phyloP scores from a whole-genome alignment of 2,113 vertebrate species.

The Eurypyga helias region DNA sequence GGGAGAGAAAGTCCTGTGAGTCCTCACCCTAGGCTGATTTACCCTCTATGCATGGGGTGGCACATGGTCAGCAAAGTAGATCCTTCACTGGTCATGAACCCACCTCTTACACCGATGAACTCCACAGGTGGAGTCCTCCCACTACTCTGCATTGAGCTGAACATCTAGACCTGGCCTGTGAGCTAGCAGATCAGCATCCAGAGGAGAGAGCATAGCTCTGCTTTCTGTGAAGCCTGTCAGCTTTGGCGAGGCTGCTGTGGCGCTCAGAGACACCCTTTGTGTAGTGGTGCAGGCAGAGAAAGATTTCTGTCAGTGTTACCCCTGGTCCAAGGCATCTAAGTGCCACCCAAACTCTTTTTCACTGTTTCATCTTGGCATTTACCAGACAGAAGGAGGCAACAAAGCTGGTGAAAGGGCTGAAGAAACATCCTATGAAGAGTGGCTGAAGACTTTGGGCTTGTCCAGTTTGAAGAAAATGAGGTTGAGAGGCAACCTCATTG shows the following conservation, averaged over 20 bases:
- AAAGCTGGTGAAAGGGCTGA: background rate
- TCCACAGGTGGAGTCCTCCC: background rate
- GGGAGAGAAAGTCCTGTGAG: background rate
- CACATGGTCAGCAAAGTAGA: background rate
- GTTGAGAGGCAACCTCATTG: background rate
- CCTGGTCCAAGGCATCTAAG: background rate
- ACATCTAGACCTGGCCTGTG: background rate
- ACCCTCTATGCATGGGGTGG: background rate
- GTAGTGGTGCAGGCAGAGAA: background rate
- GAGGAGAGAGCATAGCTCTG: background rate
- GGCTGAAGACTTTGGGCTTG: background rate
- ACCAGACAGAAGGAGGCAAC: background rate
- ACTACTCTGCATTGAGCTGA: background rate
- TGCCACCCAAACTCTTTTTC: background rate
- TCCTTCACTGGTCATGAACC: background rate
- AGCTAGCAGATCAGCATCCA: background rate
- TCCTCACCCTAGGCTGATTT: background rate
- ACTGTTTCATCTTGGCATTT: background rate
- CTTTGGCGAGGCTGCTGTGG: fast-evolving
- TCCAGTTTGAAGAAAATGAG: background rate
- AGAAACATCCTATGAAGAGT: background rate
- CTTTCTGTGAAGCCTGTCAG: background rate
- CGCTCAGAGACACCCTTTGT: background rate
- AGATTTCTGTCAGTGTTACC: background rate
- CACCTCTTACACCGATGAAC: background rate